A percentile compares a stretch with the other conserved stretches of the same genome.
Evolutionary conservation across 37 sponge, comb jelly and placozoan genomes (phyloP).

Genomic region (Oopsacas minuta): DNA sequence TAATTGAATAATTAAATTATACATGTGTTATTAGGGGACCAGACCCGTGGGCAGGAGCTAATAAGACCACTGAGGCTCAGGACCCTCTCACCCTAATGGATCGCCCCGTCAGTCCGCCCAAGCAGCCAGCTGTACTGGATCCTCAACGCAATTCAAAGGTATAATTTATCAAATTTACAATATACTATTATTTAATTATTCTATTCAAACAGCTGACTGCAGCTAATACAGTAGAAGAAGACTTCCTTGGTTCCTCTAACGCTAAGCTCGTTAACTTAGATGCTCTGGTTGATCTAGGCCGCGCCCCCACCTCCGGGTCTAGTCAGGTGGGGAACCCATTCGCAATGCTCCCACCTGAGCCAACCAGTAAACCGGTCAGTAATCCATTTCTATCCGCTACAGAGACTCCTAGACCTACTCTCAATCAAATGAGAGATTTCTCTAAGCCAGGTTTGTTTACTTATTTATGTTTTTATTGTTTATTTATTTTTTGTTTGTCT

Average conservation of each 20-base stretch:
- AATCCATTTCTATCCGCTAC: not conserved
- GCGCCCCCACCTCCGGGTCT: not conserved
- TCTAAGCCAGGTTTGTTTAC: not conserved
- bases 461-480: not conserved
- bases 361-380: not conserved
- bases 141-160: not conserved
- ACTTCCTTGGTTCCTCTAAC: conserved; percentile 48
- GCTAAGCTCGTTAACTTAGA: conserved; percentile 63
- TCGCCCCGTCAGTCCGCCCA: conserved; percentile 27
- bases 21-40: not conserved
- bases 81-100: conserved; percentile 34
- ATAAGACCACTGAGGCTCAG: not conserved
- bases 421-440: not conserved
- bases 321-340: not conserved
- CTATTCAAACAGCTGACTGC: not conserved
- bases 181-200: not conserved
- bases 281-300: conserved; percentile 22
- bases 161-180: not conserved
- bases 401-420: not conserved
- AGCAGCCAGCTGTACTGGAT: conserved; percentile 19
- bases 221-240: conserved; percentile 40
- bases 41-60: not conserved
- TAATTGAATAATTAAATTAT: not conserved
- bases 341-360: not conserved
- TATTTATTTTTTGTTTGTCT: not conserved